Base-by-base conservation (phyloP, 2,113 vertebrate genomes). In the Pipa parva region DNA sequence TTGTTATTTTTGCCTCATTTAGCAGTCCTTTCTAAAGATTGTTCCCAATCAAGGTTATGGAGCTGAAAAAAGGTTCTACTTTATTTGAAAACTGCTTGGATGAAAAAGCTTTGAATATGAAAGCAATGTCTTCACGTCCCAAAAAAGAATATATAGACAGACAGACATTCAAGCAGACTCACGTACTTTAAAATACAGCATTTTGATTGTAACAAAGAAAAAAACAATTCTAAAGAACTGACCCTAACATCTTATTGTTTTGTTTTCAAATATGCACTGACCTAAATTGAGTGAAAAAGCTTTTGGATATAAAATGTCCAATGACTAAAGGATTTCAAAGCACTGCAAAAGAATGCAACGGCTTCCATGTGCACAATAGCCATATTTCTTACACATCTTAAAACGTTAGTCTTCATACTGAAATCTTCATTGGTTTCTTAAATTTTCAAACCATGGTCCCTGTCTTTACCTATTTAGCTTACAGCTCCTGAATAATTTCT, bases 31-130 rank as follows among this genome's bases (percentile, higher is more conserved):
- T 58, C 37, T 59, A 67, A 67, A 67, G 42, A 67, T 33, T 59
- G 64, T 68, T 59, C 54, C 64, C 45, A 68, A 68, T 68, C 64
- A 59, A 50, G 56, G 64, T 59, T 68, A 68, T 59, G 64, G 54
- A 68, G 64, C 55, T 59, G 64, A 68, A 68, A 67, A n/a, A 68
- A 56, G 42, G 7, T 33, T 57, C 10, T 5, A 58, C 63, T 66
- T 68, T 59, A 59, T 68, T 39, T 68, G 27, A 68, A 54, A 59
- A 59, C 56, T 33, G 45, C 56, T 59, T 59, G 29, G 29, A 50
- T 51, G 56, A 68, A 68, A 27, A 68, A 24, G 56, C 64, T 59
- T 50, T 59, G 55, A 59, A 46, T 57, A 20, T 56, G 52, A 57
- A 59, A 68, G 64, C 54, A 2, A 29, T 13, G 49, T 26, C 42